These are phyloP conservation scores for Salmo trutta DNA, from an alignment of 2,797 vertebrate species.

Conservation along the genomic window DNA sequence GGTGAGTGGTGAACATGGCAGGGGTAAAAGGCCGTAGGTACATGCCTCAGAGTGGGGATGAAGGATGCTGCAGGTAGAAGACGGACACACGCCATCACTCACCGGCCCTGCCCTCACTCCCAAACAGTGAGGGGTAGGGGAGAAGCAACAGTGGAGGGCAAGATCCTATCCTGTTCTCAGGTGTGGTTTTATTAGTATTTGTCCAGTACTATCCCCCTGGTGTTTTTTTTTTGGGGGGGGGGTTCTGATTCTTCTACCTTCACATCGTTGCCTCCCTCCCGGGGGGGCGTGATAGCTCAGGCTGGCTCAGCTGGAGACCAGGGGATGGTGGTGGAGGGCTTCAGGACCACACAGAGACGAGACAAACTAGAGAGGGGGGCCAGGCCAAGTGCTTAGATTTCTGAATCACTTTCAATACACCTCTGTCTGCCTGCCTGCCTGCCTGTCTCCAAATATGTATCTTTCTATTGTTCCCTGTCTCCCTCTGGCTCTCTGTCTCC, in stretches of 20 bases:
- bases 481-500: constrained; percentile 28
- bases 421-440: constrained; percentile 12
- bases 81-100: constrained; percentile 60
- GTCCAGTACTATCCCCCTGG: background rate
- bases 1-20: constrained; percentile 49
- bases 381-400: constrained; percentile 54
- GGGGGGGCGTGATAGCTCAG: constrained; percentile 4
- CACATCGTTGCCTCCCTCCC: background rate
- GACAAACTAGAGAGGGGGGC: constrained; percentile 31
- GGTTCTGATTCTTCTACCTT: background rate
- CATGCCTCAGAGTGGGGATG: constrained; percentile 37
- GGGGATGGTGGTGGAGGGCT: constrained; percentile 11
- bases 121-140: constrained; percentile 42
- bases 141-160: constrained; percentile 54
- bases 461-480: background rate
- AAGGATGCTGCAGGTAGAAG: constrained; percentile 60
- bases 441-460: constrained; percentile 42
- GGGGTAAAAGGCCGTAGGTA: constrained; percentile 33
- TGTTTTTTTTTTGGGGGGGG: background rate
- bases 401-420: constrained; percentile 52
- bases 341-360: constrained; percentile 41
- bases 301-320: background rate
- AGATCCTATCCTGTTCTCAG: background rate
- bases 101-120: constrained; percentile 34
- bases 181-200: constrained; percentile 64